Conservation (phyloP, 2,797 vertebrate genomes). For the Capromys pilorides region DNA sequence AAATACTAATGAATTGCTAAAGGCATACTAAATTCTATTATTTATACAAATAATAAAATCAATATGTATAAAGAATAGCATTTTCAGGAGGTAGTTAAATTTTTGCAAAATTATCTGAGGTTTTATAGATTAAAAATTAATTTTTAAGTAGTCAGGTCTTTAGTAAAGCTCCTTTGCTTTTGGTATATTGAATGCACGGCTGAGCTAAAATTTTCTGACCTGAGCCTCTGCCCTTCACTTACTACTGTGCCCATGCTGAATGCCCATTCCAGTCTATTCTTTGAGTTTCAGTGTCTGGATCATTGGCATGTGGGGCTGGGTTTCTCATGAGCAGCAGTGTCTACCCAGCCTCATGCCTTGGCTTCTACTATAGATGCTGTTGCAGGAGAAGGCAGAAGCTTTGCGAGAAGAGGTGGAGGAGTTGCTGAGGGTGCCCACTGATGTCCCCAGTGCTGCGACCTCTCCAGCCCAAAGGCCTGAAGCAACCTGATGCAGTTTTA, state of each 20-base stretch:
- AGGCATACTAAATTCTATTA: constrained; percentile 54
- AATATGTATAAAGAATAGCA: constrained; percentile 7
- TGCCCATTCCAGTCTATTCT: constrained; percentile 16
- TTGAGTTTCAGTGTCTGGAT: constrained; percentile 28
- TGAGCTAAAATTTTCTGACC: constrained; percentile 63
- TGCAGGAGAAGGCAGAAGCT: constrained; percentile 94
- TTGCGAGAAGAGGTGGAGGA: constrained; percentile 95
- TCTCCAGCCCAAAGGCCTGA: constrained; percentile 30
- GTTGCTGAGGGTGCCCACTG: constrained; percentile 88
- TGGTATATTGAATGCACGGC: not conserved
- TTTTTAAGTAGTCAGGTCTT: constrained; percentile 64
- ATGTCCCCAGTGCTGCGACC: constrained; percentile 84
- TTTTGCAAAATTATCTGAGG: constrained; percentile 63
- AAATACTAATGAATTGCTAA: constrained; percentile 53
- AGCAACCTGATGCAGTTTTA: not conserved
- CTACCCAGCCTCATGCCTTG: not conserved
- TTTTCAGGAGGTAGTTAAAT: constrained; percentile 68
- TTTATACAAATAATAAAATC: constrained; percentile 61
- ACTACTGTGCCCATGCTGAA: constrained; percentile 50
- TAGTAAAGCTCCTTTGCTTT: constrained; percentile 61
- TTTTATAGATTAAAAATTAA: constrained; percentile 74
- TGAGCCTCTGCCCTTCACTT: constrained; percentile 37
- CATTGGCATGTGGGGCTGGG: not conserved
- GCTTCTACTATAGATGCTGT: constrained; percentile 90
- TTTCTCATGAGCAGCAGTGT: not conserved